Conservation (phyloP, 2,113 vertebrate species). For the Pongo pygmaeus region DNA sequence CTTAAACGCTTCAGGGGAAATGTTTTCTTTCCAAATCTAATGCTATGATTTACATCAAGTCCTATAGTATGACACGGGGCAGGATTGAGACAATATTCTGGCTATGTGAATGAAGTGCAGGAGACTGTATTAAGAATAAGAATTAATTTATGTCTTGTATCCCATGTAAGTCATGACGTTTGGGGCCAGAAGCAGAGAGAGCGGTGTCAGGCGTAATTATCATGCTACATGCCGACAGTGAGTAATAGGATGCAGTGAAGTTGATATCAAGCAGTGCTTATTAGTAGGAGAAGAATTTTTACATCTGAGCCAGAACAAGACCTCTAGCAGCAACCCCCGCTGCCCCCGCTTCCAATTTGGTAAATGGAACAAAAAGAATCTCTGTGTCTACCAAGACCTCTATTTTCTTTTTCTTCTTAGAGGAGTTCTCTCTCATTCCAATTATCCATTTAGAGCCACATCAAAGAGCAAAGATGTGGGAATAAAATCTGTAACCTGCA, state of each 20-base stretch:
- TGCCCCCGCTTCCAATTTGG: no score
- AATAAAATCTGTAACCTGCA: background rate
- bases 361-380: background rate
- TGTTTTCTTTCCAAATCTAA: background rate
- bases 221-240: fast-evolving
- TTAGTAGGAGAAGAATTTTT: background rate
- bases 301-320: background rate
- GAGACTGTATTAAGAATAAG: background rate
- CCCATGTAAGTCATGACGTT: background rate
- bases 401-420: no score
- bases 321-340: background rate
- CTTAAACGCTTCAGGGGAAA: background rate
- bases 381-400: background rate
- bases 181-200: background rate
- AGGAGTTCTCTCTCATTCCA: background rate
- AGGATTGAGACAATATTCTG: background rate
- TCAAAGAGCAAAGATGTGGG: background rate
- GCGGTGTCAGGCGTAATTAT: fast-evolving
- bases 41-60: background rate
- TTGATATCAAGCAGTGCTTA: no score
- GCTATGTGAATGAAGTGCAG: no score
- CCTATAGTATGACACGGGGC: no score
- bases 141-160: background rate
- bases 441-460: background rate
- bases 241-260: background rate